Evolutionary conservation across 2,797 vertebrate species (phyloP).

Genomic region (Pseudochirops cupreus): DNA sequence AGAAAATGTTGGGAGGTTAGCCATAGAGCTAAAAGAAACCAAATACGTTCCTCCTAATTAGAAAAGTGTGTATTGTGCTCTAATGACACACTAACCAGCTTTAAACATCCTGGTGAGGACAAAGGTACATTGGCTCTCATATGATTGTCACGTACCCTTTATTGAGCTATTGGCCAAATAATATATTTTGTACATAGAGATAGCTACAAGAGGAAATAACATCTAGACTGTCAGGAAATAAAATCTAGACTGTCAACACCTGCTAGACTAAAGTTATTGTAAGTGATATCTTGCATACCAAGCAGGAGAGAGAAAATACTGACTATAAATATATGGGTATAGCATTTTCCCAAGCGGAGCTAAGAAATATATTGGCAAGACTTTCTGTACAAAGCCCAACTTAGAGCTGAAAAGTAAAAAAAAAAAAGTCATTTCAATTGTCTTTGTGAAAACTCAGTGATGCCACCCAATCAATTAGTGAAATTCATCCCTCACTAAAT

Average conservation of each 20-base stretch:
- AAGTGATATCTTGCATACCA: neutral
- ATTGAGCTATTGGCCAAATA: slow-evolving; percentile 3
- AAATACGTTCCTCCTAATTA: neutral
- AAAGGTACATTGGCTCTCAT: neutral
- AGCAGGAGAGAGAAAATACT: neutral
- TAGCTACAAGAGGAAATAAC: slow-evolving; percentile 8
- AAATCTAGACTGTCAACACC: neutral
- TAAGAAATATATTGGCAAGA: neutral
- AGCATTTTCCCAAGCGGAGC: neutral
- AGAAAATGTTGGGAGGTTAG: neutral
- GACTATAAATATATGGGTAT: neutral
- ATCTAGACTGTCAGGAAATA: neutral
- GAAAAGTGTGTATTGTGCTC: neutral
- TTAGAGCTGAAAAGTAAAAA: neutral
- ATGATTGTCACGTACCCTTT: neutral
- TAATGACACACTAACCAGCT: neutral
- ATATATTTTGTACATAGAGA: slow-evolving; percentile 1
- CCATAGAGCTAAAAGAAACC: neutral
- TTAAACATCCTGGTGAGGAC: neutral
- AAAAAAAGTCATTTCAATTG: neutral
- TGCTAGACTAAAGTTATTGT: neutral
- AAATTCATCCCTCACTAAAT: neutral
- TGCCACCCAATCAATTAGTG: neutral
- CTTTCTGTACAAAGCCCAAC: neutral
- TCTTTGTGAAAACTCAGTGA: neutral